Evolutionary conservation across 2,113 vertebrate genomes (phyloP), one percentile per base, ranked within the genome.

Genomic region (Epinephelus fuscoguttatus): DNA sequence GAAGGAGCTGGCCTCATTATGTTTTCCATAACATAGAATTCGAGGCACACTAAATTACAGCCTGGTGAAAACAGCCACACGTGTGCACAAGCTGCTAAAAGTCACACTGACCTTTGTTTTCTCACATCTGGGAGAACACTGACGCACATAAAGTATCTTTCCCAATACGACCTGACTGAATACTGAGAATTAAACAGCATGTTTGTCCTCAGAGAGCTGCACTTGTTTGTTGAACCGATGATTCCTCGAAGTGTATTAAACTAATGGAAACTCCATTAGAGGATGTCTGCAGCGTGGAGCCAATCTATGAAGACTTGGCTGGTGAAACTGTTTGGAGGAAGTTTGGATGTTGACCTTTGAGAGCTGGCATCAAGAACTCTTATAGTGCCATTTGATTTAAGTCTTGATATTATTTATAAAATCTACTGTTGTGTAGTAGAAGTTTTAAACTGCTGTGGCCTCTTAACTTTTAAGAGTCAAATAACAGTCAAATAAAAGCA

Each of bases 261-360:
- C 57, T 25, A 21, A 82, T 57, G 56, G 40, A 84, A 78, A 66
- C 50, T 60, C 60, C 25, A 72, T 23, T 23, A 75, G 40, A 74
- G 45, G 55, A 33, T 4, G 6, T 62, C 49, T 68, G 14, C n/a
- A 61, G 37, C 18, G n/a, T 7, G 9, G 11, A 61, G 69, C 19
- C 33, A 56, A 83, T 33, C 40, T 60, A 11, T 50, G 12, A 15
- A 70, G 33, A 66, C 37, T 70, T 83, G 72, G 33, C 56, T 73
- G n/a, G 59, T 42, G 27, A 66, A 42, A 25, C 5, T 12, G 23
- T 49, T 15, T 6, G 4, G 15, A 67, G 45, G 81, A 52, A 71
- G 79, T 81, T 63, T 52, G 74, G 74, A 78, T 53, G 11, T 19
- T 47, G 84, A 66, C 68, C 62, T 78, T 52, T 83, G 18, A 52